phyloP scores from a whole-genome alignment of 2,113 vertebrate species.

The Castor canadensis region DNA sequence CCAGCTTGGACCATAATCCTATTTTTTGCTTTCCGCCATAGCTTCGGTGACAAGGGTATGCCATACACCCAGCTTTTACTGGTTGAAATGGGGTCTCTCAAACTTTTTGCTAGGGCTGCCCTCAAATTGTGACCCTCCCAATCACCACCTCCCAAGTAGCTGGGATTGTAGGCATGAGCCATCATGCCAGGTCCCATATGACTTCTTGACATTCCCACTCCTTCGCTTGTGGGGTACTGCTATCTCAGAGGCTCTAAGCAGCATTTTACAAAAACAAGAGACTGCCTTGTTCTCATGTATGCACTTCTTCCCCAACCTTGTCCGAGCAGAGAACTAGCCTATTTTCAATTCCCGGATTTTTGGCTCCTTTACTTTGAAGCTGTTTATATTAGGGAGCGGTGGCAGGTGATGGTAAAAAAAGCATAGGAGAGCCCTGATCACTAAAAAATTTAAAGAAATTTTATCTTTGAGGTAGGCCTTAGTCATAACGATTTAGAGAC shows the following conservation, averaged over 20 bases:
- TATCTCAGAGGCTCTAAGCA: constrained; percentile 1
- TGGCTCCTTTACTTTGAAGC: neutral
- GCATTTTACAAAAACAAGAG: neutral
- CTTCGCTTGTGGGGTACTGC: neutral
- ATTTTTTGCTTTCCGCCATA: too few relatives aligned
- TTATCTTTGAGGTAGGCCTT: neutral
- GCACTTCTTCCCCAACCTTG: neutral
- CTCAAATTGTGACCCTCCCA: too few relatives aligned
- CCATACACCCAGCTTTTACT: too few relatives aligned
- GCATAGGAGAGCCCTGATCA: neutral
- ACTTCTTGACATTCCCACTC: neutral
- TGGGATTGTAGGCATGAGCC: too few relatives aligned
- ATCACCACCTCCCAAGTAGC: too few relatives aligned
- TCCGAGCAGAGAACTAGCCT: neutral
- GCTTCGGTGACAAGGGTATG: too few relatives aligned
- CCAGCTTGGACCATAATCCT: too few relatives aligned
- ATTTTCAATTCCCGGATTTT: neutral
- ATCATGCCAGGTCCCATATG: too few relatives aligned
- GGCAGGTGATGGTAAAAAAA: neutral
- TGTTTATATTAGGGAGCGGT: neutral
- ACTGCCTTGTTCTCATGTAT: neutral
- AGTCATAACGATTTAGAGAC: neutral
- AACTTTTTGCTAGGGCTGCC: too few relatives aligned
- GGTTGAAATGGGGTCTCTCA: too few relatives aligned
- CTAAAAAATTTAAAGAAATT: neutral